phyloP scores from a whole-genome alignment of 2,113 vertebrate species.

The Atlantisia rogersi region DNA sequence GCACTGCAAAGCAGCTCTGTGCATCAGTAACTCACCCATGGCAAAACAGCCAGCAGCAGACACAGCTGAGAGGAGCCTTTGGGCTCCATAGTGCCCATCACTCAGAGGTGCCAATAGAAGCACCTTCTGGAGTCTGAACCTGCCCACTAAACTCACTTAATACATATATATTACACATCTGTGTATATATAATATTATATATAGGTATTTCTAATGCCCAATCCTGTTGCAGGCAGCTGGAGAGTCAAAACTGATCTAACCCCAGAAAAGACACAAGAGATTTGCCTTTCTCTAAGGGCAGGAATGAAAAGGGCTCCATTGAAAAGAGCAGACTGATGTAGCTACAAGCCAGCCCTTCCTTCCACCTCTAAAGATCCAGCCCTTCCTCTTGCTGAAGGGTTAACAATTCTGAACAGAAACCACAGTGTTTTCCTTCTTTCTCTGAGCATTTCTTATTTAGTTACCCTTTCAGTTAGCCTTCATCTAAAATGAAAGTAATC shows the following conservation, averaged over 20 bases:
- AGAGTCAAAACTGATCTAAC: not conserved
- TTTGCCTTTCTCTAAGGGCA: not conserved
- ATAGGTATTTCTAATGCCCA: not conserved
- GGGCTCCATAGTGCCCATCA: not conserved
- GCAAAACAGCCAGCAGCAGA: not conserved
- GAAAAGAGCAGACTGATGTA: not conserved
- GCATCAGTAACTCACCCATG: not conserved
- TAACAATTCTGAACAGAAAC: constrained; percentile 42
- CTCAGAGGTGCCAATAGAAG: not conserved
- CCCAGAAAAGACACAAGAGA: not conserved
- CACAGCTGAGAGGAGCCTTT: accelerated
- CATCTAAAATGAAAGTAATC: constrained; percentile 37
- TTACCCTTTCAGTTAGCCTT: constrained; percentile 40
- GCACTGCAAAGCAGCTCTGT: not conserved
- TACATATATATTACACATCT: not conserved
- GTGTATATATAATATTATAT: not conserved
- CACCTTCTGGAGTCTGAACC: not conserved
- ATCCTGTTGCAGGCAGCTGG: not conserved
- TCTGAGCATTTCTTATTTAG: constrained; percentile 23
- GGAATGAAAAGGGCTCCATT: not conserved
- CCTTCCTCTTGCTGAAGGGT: constrained; percentile 15
- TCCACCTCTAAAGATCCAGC: not conserved
- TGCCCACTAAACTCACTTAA: not conserved
- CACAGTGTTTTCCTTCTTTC: constrained; percentile 10
- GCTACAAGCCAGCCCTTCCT: not conserved